Percentiles rank a stretch among this genome's conserved stretches.
phyloP scores from a whole-genome alignment of 2,797 vertebrate genomes.

The Dendrocincla tyrannina region DNA sequence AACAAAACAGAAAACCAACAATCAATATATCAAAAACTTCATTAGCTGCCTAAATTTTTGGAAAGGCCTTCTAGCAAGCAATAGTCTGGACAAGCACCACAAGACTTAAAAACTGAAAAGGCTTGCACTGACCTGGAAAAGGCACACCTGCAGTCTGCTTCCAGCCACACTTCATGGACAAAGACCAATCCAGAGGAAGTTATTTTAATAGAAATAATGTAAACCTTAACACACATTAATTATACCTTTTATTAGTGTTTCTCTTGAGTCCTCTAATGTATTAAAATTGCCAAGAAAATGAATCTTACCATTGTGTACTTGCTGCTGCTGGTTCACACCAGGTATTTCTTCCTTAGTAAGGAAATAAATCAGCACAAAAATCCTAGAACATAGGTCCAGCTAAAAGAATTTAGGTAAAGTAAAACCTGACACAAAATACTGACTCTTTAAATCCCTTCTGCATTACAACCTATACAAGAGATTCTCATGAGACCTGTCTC shows the following conservation, averaged over 20 bases:
- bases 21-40: background rate
- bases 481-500: accelerated
- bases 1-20: background rate
- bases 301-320: background rate
- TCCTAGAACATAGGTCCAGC: background rate
- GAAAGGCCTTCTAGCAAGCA: background rate
- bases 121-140: background rate
- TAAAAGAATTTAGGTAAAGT: background rate
- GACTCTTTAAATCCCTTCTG: background rate
- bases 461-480: background rate
- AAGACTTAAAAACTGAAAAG: background rate
- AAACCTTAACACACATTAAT: background rate
- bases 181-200: background rate
- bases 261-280: background rate
- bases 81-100: background rate
- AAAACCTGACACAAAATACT: background rate
- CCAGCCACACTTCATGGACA: background rate
- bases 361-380: background rate
- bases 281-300: background rate
- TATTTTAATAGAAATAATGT: background rate
- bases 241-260: background rate
- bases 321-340: background rate
- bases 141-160: background rate
- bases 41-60: background rate
- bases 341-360: background rate